Evolutionary conservation across 64 coral and sea anemone genomes (phyloP).

Genomic region (Dendronephthya gigantea): DNA sequence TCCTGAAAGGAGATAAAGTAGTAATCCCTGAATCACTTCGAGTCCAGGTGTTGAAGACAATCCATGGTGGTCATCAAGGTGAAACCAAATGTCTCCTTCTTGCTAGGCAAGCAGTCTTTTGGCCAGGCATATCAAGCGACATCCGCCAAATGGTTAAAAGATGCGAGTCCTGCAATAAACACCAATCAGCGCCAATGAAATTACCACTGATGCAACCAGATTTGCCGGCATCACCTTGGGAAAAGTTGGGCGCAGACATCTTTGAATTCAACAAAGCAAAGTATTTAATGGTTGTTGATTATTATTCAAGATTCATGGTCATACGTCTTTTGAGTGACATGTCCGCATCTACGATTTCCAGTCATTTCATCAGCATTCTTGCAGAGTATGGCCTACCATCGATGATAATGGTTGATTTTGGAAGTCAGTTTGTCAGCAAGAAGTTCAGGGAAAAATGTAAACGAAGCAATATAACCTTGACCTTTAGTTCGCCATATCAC

Average conservation of each 20-base stretch:
- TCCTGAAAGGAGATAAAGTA: not conserved
- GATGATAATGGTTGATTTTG: constrained; percentile 29
- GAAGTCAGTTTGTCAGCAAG: constrained; percentile 40
- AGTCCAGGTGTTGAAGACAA: not conserved
- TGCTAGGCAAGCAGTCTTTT: not conserved
- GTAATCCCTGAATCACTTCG: not conserved
- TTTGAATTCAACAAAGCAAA: constrained; percentile 17
- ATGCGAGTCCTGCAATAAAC: not conserved
- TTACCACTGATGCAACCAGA: constrained; percentile 26
- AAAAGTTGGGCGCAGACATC: not conserved
- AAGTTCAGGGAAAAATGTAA: constrained; percentile 40
- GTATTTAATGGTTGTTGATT: constrained; percentile 13
- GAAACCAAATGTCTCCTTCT: not conserved
- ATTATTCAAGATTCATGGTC: constrained; percentile 30
- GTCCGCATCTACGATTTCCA: constrained; percentile 23
- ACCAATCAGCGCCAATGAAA: constrained; percentile 13
- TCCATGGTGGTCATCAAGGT: not conserved
- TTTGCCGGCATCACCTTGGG: not conserved
- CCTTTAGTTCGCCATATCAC: constrained; percentile 54
- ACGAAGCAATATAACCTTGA: constrained; percentile 33
- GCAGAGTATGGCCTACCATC: constrained; percentile 45
- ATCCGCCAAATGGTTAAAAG: not conserved
- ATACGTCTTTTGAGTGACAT: constrained; percentile 25
- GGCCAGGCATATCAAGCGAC: constrained; percentile 21
- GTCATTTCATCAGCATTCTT: constrained; percentile 21